Conservation (phyloP, 1,140 invertebrate species). For the Drosophila asahinai region DNA sequence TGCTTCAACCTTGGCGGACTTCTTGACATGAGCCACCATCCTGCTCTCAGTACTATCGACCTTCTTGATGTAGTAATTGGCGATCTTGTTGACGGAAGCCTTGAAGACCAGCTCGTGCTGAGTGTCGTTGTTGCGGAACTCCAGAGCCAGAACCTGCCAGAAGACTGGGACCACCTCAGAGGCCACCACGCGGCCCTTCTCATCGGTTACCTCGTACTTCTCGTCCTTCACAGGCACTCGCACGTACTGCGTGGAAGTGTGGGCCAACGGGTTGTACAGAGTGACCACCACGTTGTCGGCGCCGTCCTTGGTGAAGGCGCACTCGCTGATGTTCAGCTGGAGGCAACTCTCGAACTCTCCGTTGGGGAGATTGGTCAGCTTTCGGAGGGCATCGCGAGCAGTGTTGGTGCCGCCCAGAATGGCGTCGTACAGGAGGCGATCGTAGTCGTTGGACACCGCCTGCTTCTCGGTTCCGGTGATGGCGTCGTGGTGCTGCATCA, state of each 20-base stretch:
- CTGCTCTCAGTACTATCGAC: background rate
- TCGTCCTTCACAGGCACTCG: constrained; percentile 89
- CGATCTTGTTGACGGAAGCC: constrained; percentile 84
- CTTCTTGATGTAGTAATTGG: constrained; percentile 61
- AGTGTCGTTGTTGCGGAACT: constrained; percentile 88
- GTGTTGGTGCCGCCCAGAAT: constrained; percentile 56
- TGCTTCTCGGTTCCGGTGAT: constrained; percentile 96
- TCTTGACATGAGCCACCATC: background rate
- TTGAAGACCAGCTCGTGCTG: constrained; percentile 89
- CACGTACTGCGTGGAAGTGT: constrained; percentile 88
- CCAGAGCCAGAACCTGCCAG: constrained; percentile 87
- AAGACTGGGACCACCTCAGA: constrained; percentile 89
- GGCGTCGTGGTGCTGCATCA: constrained; percentile 97
- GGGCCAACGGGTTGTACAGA: constrained; percentile 93
- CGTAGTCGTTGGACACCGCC: constrained; percentile 95
- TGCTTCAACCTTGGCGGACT: constrained; percentile 4
- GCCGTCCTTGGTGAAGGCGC: constrained; percentile 81
- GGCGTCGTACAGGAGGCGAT: constrained; percentile 68
- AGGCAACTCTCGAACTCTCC: constrained; percentile 87
- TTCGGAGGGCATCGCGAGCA: constrained; percentile 63
- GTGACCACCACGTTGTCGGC: constrained; percentile 89
- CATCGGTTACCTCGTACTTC: constrained; percentile 89
- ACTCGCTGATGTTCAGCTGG: constrained; percentile 89
- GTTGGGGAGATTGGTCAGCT: constrained; percentile 85
- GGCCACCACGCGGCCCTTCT: constrained; percentile 68